Evolutionary conservation across 92 coral and sea anemone genomes (phyloP).

Genomic region (Paramuricea clavata): DNA sequence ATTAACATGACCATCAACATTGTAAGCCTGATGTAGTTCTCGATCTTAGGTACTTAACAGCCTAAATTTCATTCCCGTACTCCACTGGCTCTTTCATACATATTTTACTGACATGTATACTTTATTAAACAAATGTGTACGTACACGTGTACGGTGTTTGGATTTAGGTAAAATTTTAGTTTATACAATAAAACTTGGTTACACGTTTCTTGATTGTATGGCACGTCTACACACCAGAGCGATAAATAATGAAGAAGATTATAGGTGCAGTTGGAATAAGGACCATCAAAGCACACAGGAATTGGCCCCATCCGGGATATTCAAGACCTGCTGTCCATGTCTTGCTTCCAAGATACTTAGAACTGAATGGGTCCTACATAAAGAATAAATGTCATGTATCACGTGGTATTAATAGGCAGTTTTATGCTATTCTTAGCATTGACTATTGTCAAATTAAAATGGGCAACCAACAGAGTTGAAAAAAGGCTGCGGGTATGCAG

Average conservation of each 20-base stretch:
- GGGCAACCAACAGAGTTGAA: too few relatives aligned
- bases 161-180: background rate
- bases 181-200: background rate
- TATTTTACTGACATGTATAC: too few relatives aligned
- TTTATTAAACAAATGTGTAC: too few relatives aligned
- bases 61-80: too few relatives aligned
- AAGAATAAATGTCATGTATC: background rate
- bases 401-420: background rate
- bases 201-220: background rate
- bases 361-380: slow-evolving; percentile 79
- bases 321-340: slow-evolving; percentile 71
- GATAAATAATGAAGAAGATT: slow-evolving; percentile 57
- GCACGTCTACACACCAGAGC: slow-evolving; percentile 29
- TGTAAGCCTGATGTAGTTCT: too few relatives aligned
- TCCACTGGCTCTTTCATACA: too few relatives aligned
- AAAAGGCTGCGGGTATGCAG: too few relatives aligned
- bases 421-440: too few relatives aligned
- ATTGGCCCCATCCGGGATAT: slow-evolving; percentile 96
- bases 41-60: too few relatives aligned
- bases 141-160: too few relatives aligned
- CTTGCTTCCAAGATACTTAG: slow-evolving; percentile 75
- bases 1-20: too few relatives aligned
- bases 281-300: slow-evolving; percentile 76
- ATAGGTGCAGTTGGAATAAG: slow-evolving; percentile 90
- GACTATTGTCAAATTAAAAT: too few relatives aligned